Conservation (phyloP, 2,797 vertebrate species). For the Threskiornis aethiopicus region DNA sequence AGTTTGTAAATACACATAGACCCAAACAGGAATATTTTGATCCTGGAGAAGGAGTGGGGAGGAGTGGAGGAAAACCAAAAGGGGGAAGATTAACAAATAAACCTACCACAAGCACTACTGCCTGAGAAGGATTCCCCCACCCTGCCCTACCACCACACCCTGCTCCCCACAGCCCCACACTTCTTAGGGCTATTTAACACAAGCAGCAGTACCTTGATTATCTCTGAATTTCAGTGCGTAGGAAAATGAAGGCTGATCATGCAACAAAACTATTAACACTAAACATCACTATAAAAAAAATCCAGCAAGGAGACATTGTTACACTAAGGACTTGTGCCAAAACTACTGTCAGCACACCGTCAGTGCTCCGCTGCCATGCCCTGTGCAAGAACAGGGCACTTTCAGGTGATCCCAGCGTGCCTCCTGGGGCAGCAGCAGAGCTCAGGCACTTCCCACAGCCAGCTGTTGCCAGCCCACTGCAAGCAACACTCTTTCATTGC, state of each 20-base stretch:
- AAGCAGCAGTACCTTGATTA: neutral
- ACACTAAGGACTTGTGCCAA: neutral
- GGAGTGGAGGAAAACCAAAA: neutral
- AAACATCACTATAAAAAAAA: neutral
- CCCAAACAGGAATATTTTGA: neutral
- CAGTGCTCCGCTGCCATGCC: neutral
- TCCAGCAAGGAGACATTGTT: neutral
- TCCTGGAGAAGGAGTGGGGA: neutral
- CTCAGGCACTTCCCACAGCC: conserved; percentile 75
- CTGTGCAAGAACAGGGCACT: neutral
- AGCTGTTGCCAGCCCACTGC: conserved; percentile 66
- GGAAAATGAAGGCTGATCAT: neutral
- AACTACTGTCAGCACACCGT: neutral
- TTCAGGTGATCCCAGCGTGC: neutral
- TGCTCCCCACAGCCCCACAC: neutral
- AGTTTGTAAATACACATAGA: neutral
- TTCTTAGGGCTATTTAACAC: neutral
- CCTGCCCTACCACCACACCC: neutral
- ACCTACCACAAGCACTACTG: accelerated
- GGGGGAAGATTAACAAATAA: neutral
- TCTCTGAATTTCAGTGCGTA: neutral
- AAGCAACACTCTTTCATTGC: conserved; percentile 43
- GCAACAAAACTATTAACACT: neutral
- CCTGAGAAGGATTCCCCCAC: neutral
- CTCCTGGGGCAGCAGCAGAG: neutral